Evolutionary conservation across 2,888 invertebrate genomes (phyloP).

Genomic region (Parnassius mnemosyne): DNA sequence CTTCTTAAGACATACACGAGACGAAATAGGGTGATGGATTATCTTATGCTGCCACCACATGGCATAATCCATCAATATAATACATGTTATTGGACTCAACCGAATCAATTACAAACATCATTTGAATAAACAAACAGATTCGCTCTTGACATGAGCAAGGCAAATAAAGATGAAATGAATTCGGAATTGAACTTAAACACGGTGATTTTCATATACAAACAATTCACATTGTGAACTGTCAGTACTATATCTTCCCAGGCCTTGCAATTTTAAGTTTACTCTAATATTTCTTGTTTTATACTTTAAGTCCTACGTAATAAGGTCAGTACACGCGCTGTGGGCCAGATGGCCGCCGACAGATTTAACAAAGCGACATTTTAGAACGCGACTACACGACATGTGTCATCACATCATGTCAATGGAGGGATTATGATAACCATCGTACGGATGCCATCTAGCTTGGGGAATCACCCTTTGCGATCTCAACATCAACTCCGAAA

Average conservation of each 20-base stretch:
- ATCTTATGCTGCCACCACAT: not conserved
- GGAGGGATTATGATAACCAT: conserved; percentile 80
- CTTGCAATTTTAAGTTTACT: conserved; percentile 34
- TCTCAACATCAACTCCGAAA: conserved; percentile 53
- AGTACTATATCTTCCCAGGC: conserved; percentile 62
- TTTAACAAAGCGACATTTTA: conserved; percentile 72
- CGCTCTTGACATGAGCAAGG: conserved; percentile 53
- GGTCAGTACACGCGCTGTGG: conserved; percentile 35
- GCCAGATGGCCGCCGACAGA: conserved; percentile 36
- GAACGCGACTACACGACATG: conserved; percentile 75
- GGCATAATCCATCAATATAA: not conserved
- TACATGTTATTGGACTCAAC: not conserved
- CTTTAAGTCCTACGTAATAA: conserved; percentile 42
- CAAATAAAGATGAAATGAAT: conserved; percentile 58
- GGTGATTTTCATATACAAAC: conserved; percentile 67
- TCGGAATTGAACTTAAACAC: conserved; percentile 46
- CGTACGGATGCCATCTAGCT: conserved; percentile 75
- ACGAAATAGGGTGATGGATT: too few relatives aligned
- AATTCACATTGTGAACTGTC: conserved; percentile 69
- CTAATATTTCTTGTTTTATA: conserved; percentile 29
- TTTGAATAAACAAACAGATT: conserved; percentile 45
- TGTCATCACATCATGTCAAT: conserved; percentile 81
- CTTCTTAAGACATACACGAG: too few relatives aligned
- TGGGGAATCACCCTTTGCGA: conserved; percentile 77
- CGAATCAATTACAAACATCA: conserved; percentile 22